A percentile compares a stretch with the other conserved stretches of the same genome.
Evolutionary conservation across 2,888 invertebrate genomes (phyloP).

Genomic region (Serripes groenlandicus): DNA sequence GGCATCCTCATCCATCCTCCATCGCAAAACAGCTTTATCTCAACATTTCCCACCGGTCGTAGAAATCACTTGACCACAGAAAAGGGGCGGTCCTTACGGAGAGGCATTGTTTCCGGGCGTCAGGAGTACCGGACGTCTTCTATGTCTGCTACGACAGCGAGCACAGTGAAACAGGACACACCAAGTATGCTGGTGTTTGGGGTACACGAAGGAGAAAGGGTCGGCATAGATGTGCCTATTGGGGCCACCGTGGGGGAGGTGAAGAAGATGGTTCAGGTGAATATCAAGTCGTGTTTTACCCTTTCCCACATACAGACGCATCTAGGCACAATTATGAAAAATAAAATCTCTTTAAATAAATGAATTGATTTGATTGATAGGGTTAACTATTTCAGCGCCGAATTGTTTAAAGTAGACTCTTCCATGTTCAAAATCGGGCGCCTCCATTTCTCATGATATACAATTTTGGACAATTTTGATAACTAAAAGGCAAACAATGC

Average conservation of each 20-base stretch:
- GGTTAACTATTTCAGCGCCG: too few relatives aligned
- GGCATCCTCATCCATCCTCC: background rate
- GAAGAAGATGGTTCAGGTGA: slow-evolving; percentile 76
- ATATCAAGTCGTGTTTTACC: background rate
- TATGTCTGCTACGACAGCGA: slow-evolving; percentile 12
- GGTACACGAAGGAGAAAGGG: slow-evolving; percentile 78
- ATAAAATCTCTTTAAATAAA: too few relatives aligned
- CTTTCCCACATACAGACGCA: background rate
- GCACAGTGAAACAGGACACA: slow-evolving; percentile 5
- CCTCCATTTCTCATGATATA: too few relatives aligned
- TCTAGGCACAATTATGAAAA: too few relatives aligned
- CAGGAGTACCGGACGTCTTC: background rate
- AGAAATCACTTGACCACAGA: background rate
- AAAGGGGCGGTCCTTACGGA: background rate
- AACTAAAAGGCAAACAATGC: too few relatives aligned
- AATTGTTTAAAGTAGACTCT: too few relatives aligned
- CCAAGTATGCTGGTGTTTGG: slow-evolving; percentile 82
- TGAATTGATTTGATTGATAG: too few relatives aligned
- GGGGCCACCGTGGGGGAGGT: slow-evolving; percentile 79
- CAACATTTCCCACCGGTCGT: background rate
- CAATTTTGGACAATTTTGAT: too few relatives aligned
- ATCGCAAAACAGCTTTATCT: background rate
- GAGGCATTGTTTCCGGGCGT: background rate
- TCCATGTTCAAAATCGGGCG: too few relatives aligned
- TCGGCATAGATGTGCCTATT: slow-evolving; percentile 79